These are phyloP conservation scores for Torymus texanus DNA, from an alignment of 2,888 invertebrate genomes.

Conservation along the genomic window DNA sequence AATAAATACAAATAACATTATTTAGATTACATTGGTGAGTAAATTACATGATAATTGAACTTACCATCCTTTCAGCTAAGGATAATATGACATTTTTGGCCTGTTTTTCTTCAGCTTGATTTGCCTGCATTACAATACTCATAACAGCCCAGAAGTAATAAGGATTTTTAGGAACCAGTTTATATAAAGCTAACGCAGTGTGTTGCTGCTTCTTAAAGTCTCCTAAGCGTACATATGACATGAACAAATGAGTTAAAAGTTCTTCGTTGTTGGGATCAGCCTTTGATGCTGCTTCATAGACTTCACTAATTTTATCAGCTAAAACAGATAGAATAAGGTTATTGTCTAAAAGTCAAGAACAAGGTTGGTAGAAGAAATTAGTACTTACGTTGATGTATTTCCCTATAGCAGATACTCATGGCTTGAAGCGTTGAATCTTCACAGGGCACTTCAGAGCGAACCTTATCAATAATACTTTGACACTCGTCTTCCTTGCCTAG, in stretches of 20 bases:
- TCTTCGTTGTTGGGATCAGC: constrained; percentile 93
- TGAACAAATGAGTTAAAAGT: constrained; percentile 93
- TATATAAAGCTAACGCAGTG: constrained; percentile 92
- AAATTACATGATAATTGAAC: constrained; percentile 7
- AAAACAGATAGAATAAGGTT: constrained; percentile 62
- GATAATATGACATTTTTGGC: constrained; percentile 84
- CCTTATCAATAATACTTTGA: constrained; percentile 83
- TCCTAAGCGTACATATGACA: constrained; percentile 93
- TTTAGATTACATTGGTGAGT: background rate
- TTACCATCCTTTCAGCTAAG: constrained; percentile 95
- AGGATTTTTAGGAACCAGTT: constrained; percentile 93
- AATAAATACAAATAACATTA: constrained; percentile 3
- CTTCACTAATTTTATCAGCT: constrained; percentile 92
- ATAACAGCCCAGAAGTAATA: constrained; percentile 99
- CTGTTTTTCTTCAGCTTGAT: constrained; percentile 71
- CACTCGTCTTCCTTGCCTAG: constrained; percentile 91
- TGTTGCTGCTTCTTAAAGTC: constrained; percentile 94
- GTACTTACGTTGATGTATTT: constrained; percentile 90
- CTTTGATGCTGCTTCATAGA: constrained; percentile 93
- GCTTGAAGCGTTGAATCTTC: constrained; percentile 97
- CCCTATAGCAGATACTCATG: constrained; percentile 95
- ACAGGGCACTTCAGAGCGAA: constrained; percentile 87
- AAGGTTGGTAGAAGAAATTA: background rate
- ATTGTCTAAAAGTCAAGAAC: background rate
- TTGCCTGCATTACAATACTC: constrained; percentile 95